A percentile compares a stretch with the other conserved stretches of the same genome.
phyloP scores from a whole-genome alignment of 2,797 vertebrate genomes.

The Champsocephalus esox region DNA sequence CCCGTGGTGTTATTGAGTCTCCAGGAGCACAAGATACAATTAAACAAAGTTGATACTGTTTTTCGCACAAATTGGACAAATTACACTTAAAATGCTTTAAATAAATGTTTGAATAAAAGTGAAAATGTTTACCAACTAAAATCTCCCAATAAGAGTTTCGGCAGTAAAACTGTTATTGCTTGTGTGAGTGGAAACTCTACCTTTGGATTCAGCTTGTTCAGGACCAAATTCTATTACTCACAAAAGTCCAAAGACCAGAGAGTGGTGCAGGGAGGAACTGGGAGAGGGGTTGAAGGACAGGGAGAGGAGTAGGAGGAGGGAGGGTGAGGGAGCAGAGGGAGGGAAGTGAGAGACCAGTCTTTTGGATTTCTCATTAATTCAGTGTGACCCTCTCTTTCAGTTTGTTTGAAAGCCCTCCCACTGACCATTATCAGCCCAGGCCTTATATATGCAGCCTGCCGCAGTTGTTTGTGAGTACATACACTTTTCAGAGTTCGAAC shows the following conservation, averaged over 20 bases:
- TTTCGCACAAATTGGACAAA: not conserved
- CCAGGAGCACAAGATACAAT: not conserved
- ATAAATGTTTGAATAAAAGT: not conserved
- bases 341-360: constrained; percentile 70
- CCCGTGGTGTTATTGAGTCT: constrained; percentile 6
- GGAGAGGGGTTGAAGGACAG: constrained; percentile 57
- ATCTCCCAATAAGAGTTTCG: not conserved
- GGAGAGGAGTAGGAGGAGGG: constrained; percentile 40
- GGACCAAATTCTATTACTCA: constrained; percentile 32
- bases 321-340: constrained; percentile 54
- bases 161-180: constrained; percentile 10
- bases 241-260: constrained; percentile 76
- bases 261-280: constrained; percentile 59
- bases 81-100: not conserved
- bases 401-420: constrained; percentile 77
- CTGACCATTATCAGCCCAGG: constrained; percentile 81
- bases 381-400: constrained; percentile 80
- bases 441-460: constrained; percentile 84
- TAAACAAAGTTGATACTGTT: not conserved
- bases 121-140: not conserved
- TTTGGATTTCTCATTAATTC: constrained; percentile 85
- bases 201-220: constrained; percentile 45
- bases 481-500: constrained; percentile 55
- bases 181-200: constrained; percentile 18
- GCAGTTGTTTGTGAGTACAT: constrained; percentile 75